A percentile compares a stretch with the other conserved stretches of the same genome.
Evolutionary conservation across 1,140 invertebrate genomes (phyloP).

Genomic region (Bombus soroeensis): DNA sequence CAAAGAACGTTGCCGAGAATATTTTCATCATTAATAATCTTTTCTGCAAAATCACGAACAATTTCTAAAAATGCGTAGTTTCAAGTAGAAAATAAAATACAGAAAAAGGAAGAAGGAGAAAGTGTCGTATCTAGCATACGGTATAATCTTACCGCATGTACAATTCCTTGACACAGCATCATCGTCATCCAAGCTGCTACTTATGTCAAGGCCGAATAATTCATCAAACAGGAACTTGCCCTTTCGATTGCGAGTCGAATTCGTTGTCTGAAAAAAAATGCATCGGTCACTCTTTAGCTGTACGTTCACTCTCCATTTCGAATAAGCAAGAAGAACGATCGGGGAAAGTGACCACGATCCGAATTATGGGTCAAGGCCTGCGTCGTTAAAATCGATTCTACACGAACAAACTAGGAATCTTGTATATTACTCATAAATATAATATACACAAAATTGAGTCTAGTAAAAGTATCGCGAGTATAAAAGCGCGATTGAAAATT

Average conservation of each 20-base stretch:
- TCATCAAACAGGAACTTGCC: slow-evolving; percentile 86
- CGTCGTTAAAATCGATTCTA: slow-evolving; percentile 56
- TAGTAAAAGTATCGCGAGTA: neutral
- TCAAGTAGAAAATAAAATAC: neutral
- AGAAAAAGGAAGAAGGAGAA: neutral
- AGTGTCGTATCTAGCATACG: neutral
- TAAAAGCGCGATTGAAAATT: neutral
- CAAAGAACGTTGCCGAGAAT: too few species aligned
- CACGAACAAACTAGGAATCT: slow-evolving; percentile 47
- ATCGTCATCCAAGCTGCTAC: slow-evolving; percentile 79
- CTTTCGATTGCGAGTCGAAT: slow-evolving; percentile 76
- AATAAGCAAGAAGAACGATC: slow-evolving; percentile 51
- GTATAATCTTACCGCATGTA: slow-evolving; percentile 84
- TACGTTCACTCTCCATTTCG: slow-evolving; percentile 65
- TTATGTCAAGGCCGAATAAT: slow-evolving; percentile 84
- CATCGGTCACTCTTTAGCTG: slow-evolving; percentile 24
- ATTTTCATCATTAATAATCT: too few species aligned
- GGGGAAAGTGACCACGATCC: slow-evolving; percentile 72
- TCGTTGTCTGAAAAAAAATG: slow-evolving; percentile 65
- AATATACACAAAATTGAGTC: too few species aligned
- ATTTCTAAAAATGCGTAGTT: neutral
- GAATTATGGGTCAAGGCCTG: slow-evolving; percentile 75
- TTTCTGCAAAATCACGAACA: too few species aligned
- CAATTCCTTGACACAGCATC: slow-evolving; percentile 83
- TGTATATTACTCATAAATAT: slow-evolving; percentile 29